Conservation (phyloP, 1,140 invertebrate genomes). For the Andrena cerasifolii region DNA sequence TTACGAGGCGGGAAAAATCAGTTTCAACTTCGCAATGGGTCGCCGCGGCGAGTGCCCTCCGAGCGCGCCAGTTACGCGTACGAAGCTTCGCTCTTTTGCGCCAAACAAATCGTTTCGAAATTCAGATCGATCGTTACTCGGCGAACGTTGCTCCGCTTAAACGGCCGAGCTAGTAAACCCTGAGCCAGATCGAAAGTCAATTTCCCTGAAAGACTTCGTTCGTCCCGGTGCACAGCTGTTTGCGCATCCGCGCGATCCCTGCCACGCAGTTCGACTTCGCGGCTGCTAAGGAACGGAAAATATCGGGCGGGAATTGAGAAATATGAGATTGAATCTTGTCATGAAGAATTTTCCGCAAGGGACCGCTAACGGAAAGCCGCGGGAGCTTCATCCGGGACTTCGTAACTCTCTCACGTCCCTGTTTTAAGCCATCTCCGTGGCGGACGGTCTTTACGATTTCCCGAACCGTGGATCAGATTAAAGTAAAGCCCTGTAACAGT, state of each 20-base stretch:
- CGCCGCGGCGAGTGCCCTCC: background rate
- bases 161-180: background rate
- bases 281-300: slow-evolving; percentile 40
- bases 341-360: slow-evolving; percentile 51
- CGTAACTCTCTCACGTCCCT: slow-evolving; percentile 63
- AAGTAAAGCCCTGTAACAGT: slow-evolving; percentile 60
- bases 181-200: background rate
- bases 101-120: background rate
- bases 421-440: slow-evolving; percentile 63
- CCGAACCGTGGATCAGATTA: slow-evolving; percentile 61
- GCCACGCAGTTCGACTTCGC: slow-evolving; percentile 40
- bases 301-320: slow-evolving; percentile 55
- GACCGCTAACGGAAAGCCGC: slow-evolving; percentile 53
- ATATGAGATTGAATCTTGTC: slow-evolving; percentile 59
- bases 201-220: background rate
- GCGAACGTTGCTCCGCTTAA: background rate
- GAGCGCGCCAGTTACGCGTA: background rate
- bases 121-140: background rate
- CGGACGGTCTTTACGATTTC: slow-evolving; percentile 62
- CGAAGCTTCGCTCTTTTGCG: background rate
- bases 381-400: slow-evolving; percentile 50
- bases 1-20: slow-evolving; percentile 29
- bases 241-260: background rate
- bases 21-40: slow-evolving; percentile 1
- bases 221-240: background rate